Evolutionary conservation across 2,797 vertebrate species (phyloP).

Genomic region (Platyrinchus mystaceus): DNA sequence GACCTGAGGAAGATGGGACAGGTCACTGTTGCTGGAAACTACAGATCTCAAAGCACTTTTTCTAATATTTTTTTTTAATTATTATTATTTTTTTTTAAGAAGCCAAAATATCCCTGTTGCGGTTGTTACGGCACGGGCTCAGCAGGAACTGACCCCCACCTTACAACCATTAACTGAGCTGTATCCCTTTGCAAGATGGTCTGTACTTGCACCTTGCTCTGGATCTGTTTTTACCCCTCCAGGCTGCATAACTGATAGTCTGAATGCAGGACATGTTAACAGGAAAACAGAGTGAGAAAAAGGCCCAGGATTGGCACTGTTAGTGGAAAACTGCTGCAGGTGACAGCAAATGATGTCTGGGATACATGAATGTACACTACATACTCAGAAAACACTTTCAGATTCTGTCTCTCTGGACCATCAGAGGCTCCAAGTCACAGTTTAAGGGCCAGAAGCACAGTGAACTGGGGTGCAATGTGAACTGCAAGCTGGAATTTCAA

Average conservation of each 20-base stretch:
- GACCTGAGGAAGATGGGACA: constrained; percentile 76
- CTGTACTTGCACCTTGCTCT: background rate
- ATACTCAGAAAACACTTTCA: background rate
- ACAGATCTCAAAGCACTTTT: background rate
- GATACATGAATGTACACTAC: background rate
- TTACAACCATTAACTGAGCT: background rate
- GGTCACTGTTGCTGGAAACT: background rate
- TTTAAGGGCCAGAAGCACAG: background rate
- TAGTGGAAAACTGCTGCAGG: background rate
- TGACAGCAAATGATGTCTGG: background rate
- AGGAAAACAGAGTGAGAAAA: background rate
- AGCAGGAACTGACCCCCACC: background rate
- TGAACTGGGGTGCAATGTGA: background rate
- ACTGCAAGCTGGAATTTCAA: background rate
- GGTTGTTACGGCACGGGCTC: background rate
- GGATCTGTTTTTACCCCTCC: background rate
- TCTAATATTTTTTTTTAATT: background rate
- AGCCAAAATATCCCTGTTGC: background rate
- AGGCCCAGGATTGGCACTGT: background rate
- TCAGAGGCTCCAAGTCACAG: background rate
- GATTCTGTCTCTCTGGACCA: background rate
- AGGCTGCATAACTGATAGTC: background rate
- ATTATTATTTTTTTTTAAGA: background rate
- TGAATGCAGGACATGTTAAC: background rate
- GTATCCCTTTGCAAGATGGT: background rate